Evolutionary conservation across 1,140 invertebrate species (phyloP).

Genomic region (Babylonia areolata): DNA sequence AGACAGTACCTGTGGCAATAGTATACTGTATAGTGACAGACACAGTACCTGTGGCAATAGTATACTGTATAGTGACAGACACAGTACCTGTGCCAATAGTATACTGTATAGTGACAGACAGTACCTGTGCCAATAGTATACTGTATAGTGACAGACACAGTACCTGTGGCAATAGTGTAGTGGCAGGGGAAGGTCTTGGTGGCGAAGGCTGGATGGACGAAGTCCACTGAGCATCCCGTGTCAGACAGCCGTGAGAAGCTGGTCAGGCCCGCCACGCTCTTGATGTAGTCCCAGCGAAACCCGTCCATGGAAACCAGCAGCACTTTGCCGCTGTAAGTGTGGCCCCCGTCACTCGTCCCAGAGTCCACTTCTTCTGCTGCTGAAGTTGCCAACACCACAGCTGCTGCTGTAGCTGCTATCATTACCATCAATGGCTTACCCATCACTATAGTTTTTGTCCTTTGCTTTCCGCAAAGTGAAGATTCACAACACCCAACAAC

Average conservation of each 20-base stretch:
- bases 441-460: too few relatives aligned
- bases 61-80: not conserved
- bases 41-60: not conserved
- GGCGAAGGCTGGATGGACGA: slow-evolving; percentile 79
- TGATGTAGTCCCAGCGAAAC: slow-evolving; percentile 74
- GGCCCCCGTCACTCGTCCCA: too few relatives aligned
- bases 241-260: slow-evolving; percentile 69
- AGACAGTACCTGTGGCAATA: not conserved
- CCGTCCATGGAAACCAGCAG: slow-evolving; percentile 76
- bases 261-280: slow-evolving; percentile 55
- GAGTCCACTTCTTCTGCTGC: too few relatives aligned
- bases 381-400: too few relatives aligned
- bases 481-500: too few relatives aligned
- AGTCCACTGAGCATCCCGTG: slow-evolving; percentile 63
- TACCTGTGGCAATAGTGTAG: slow-evolving; percentile 86
- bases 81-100: not conserved
- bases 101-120: not conserved
- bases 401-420: too few relatives aligned
- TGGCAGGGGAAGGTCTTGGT: slow-evolving; percentile 90
- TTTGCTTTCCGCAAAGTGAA: too few relatives aligned
- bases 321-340: slow-evolving; percentile 59
- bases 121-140: not conserved
- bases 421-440: too few relatives aligned
- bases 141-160: not conserved
- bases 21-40: not conserved